Evolutionary conservation across 2,113 vertebrate genomes (phyloP).

Genomic region (Erythrocercus mccallii): DNA sequence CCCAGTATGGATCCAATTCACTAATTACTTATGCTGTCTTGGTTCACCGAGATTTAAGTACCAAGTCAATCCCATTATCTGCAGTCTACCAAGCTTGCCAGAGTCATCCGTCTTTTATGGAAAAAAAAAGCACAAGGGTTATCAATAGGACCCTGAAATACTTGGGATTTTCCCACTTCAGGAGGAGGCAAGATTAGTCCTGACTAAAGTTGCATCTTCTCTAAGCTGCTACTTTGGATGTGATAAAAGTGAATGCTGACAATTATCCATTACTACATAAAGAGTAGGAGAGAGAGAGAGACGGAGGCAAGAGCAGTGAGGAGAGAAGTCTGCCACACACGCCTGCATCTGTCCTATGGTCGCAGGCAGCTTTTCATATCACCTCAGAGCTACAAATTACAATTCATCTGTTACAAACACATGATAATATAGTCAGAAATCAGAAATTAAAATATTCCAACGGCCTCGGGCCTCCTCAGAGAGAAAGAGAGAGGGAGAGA

Average conservation of each 20-base stretch:
- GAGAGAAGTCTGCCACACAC: conserved; percentile 24
- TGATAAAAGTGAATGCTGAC: conserved; percentile 79
- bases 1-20: conserved; percentile 90
- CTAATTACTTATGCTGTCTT: conserved; percentile 97
- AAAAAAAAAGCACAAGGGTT: conserved; percentile 81
- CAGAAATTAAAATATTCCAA: conserved; percentile 77
- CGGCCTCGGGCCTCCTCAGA: conserved; percentile 57
- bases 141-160: conserved; percentile 81
- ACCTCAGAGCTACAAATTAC: conserved; percentile 74
- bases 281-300: conserved; percentile 29
- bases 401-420: conserved; percentile 73
- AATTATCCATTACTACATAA: conserved; percentile 73
- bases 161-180: conserved; percentile 79
- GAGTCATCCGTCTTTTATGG: conserved; percentile 82
- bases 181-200: conserved; percentile 75
- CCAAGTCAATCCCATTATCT: conserved; percentile 97
- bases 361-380: conserved; percentile 61
- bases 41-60: conserved; percentile 98
- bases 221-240: conserved; percentile 74
- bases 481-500: conserved; percentile 10
- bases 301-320: background rate
- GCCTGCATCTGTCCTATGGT: conserved; percentile 53
- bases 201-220: conserved; percentile 73
- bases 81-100: conserved; percentile 88
- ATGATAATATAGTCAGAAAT: conserved; percentile 74